These are phyloP conservation scores for Chloroceryle amazona DNA, from an alignment of 2,797 vertebrate species.

Conservation along the genomic window DNA sequence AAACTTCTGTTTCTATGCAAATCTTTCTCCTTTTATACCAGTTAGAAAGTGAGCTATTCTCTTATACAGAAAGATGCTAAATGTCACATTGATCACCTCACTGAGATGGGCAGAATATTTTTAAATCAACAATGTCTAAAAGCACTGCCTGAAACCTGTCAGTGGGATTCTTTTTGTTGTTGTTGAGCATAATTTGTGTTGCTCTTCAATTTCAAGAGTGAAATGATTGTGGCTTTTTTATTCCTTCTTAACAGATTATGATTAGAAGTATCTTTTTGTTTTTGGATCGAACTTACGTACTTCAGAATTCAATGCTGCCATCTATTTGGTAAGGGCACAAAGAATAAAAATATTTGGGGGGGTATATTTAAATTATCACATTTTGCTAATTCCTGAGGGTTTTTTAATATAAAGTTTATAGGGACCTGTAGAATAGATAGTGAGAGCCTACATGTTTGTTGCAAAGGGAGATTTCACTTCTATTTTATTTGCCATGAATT, in stretches of 20 bases:
- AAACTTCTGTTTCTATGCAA: background rate
- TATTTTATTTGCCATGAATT: background rate
- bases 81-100: background rate
- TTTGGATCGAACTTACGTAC: constrained; percentile 98
- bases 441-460: background rate
- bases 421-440: background rate
- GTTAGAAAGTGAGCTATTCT: background rate
- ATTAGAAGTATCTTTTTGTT: constrained; percentile 99
- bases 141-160: background rate
- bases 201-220: constrained; percentile 9
- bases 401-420: background rate
- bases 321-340: constrained; percentile 94
- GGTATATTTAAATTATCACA: background rate
- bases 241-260: constrained; percentile 85
- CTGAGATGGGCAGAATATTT: background rate
- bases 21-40: background rate
- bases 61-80: background rate
- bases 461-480: background rate
- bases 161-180: background rate
- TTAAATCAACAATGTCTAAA: background rate
- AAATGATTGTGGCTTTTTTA: constrained; percentile 28
- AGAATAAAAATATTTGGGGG: background rate
- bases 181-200: background rate
- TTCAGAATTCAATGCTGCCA: constrained; percentile 99
- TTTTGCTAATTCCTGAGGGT: background rate